phyloP scores from a whole-genome alignment of 2,797 vertebrate genomes.

The Buphagus erythrorhynchus region DNA sequence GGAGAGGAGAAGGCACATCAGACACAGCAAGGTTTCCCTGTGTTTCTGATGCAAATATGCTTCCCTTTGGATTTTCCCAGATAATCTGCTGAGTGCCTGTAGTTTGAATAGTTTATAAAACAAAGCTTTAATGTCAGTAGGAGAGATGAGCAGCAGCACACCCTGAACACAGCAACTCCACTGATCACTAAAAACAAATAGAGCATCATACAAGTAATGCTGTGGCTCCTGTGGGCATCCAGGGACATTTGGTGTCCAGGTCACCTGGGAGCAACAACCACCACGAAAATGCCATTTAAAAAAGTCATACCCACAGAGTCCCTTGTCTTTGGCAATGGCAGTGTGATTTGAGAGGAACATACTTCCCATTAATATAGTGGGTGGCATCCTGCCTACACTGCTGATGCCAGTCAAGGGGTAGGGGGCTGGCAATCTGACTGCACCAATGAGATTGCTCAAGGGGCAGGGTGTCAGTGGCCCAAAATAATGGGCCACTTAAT shows the following conservation, averaged over 20 bases:
- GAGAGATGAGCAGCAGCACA: not conserved
- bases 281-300: not conserved
- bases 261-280: not conserved
- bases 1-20: not conserved
- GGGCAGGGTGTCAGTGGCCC: not conserved
- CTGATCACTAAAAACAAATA: not conserved
- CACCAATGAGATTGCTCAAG: accelerated
- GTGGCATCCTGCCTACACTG: accelerated
- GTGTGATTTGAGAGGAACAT: not conserved
- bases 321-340: not conserved
- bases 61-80: not conserved
- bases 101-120: not conserved
- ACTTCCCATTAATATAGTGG: not conserved
- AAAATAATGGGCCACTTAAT: not conserved
- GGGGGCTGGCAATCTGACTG: not conserved
- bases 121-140: not conserved
- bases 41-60: not conserved
- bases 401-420: not conserved
- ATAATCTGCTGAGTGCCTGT: not conserved
- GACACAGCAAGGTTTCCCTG: not conserved
- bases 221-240: not conserved
- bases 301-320: not conserved
- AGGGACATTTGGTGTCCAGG: not conserved
- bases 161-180: accelerated
- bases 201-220: not conserved